Percentiles rank a stretch among this genome's conserved stretches.
These are phyloP conservation scores for Patella pellucida DNA, from an alignment of 2,888 invertebrate genomes.

Conservation along the genomic window DNA sequence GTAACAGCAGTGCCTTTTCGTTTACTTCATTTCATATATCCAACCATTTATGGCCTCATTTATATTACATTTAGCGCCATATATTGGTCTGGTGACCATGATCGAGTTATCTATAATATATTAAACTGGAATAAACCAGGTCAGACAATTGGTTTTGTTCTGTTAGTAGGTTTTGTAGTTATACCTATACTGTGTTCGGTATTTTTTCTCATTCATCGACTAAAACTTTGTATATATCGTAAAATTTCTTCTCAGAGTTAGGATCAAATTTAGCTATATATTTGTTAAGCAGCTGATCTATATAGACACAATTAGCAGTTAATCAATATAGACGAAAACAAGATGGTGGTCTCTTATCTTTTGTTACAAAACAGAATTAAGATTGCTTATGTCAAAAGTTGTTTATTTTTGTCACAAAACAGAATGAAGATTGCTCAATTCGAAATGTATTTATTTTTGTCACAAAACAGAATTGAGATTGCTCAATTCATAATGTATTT, in stretches of 20 bases:
- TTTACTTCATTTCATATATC: constrained; percentile 57
- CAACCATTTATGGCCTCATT: constrained; percentile 50
- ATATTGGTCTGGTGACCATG: constrained; percentile 60
- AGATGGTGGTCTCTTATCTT: too few relatives aligned
- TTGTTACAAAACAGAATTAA: too few relatives aligned
- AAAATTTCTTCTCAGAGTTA: not conserved
- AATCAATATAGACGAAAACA: too few relatives aligned
- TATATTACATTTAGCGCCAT: constrained; percentile 60
- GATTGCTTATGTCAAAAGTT: too few relatives aligned
- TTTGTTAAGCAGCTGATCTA: too few relatives aligned
- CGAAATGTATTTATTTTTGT: too few relatives aligned
- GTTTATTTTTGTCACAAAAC: too few relatives aligned
- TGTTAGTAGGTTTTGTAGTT: constrained; percentile 46
- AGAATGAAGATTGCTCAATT: too few relatives aligned
- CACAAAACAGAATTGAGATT: too few relatives aligned
- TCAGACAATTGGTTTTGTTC: constrained; percentile 41
- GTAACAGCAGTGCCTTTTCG: constrained; percentile 57
- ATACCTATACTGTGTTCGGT: constrained; percentile 49
- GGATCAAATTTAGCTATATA: too few relatives aligned
- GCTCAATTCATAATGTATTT: too few relatives aligned
- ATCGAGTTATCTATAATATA: constrained; percentile 55
- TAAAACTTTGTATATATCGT: constrained; percentile 37
- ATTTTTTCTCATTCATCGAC: constrained; percentile 50
- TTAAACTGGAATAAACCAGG: constrained; percentile 63
- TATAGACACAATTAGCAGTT: too few relatives aligned